Base-by-base conservation (phyloP, 2,888 invertebrate species). In the Sycophila texana region DNA sequence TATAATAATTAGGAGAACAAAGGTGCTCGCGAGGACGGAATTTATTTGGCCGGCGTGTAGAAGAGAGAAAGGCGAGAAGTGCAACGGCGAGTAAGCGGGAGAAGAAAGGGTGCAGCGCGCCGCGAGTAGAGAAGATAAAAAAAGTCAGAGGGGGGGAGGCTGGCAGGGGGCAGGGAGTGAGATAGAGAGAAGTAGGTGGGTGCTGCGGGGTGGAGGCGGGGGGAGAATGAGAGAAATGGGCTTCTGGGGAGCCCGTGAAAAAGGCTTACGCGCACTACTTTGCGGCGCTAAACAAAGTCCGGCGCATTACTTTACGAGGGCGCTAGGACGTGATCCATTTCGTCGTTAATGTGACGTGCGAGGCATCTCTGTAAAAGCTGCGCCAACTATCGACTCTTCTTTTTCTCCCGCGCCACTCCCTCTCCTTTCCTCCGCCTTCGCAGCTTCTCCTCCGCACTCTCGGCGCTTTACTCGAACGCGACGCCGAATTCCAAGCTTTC, bases 321-420 rank as follows among this genome's bases (percentile, higher is more conserved):
- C 77, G 81, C 82, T 82, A 84, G 84, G 84, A 89, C 88, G 89
- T 90, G 89, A 89, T 88, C 89, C 89, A 89, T 90, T 88, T 85
- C 84, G 84, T 83, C 86, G 89, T 89, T 89, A 89, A 89, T 87
- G 88, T 85, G 86, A 87, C 86, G 84, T 84, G 84, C 83, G 80
- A 82, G 85, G 85, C 84, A 84, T 86, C 86, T 85, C 87, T 85
- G 87, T 88, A 87, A 89, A 88, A 87, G 84, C 83, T n/a, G 26
- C 66, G 22, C 20, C 58, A 5, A 18, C 58, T 13, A 12, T 58
- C 22, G 10, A 10, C 20, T 4, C 12, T 58, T 16, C 55, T 22
- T 22, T 14, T 26, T 22, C 60, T 20, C 20, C 22, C 14, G n/a
- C 26, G 22, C 26, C 26, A 13, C 22, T 18, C 14, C 22, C 22